Base-by-base conservation (phyloP, 2,797 vertebrate genomes). In the Lycodopsis pacificus region DNA sequence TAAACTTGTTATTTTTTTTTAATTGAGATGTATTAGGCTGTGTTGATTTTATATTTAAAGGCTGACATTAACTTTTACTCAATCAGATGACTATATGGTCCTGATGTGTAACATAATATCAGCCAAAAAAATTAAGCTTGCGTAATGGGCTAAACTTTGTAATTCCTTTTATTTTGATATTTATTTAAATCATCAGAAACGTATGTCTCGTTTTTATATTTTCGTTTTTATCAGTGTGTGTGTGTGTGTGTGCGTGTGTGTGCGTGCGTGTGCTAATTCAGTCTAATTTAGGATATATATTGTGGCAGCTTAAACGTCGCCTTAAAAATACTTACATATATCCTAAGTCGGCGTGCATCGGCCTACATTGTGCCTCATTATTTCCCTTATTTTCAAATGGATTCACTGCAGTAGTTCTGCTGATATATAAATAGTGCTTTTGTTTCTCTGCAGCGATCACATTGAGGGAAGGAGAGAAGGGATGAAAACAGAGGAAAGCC, bases 401-500 rank as follows among this genome's bases (percentile, higher is more conserved):
- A n/a, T 68, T 69, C 8, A 25, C 32, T 71, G 36, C 38, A 32
- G 40, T 67, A 2, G 3, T 68, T 73, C 22, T 46, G 5, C 36
- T 77, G 15, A 68, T 51, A 19, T 76, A n/a, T 7, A 70, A 25
- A 61, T 32, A 0, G 1, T 62, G 30, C 25, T 30, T 72, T 36
- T 61, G 1, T 75, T 7, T 71, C 42, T 63, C 17, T 70, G n/a
- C 4, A 96, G 94, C 92, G 91, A 95, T 90, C 94, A 93, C 93
- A 94, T 91, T 75, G 93, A 94, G 87, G 93, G 91, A 89, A 89
- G 92, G 85, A 94, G 88, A 90, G 94, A 92, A 94, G 94, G 88
- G 57, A 97, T 97, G 97, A 97, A 97, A 95, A 97, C 96, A 70
- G 97, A 97, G 88, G 97, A 97, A 92, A 96, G 90, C 70, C 96